These are phyloP conservation scores for Conus ventricosus DNA, from an alignment of 1,140 invertebrate genomes.

Conservation along the genomic window DNA sequence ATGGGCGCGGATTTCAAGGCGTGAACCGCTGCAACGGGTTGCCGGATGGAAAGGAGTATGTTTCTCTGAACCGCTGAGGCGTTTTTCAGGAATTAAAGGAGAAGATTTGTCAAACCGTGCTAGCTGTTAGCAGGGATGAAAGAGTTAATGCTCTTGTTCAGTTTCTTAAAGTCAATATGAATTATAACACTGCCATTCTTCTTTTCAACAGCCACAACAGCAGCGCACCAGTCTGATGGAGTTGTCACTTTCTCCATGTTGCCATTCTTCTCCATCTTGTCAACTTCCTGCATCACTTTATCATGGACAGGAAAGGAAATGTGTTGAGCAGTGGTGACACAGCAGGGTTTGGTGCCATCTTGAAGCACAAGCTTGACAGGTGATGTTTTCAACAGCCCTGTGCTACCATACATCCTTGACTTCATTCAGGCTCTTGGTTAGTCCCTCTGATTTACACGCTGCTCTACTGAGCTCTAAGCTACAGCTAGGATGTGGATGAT, in stretches of 20 bases:
- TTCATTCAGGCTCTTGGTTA: background rate
- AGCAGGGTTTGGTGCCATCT: constrained; percentile 35
- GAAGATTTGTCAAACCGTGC: no score
- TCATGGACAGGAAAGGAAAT: constrained; percentile 61
- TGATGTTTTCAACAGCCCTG: background rate
- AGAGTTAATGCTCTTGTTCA: constrained; percentile 34
- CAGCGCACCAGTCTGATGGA: constrained; percentile 54
- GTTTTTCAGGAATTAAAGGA: no score
- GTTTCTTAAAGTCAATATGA: constrained; percentile 35
- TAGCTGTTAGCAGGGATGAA: no score
- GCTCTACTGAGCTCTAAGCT: background rate
- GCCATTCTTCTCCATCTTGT: constrained; percentile 35
- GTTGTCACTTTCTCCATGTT: constrained; percentile 38
- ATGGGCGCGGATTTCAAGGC: no score
- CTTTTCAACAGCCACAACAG: constrained; percentile 55
- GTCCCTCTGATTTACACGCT: background rate
- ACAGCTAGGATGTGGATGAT: no score
- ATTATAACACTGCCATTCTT: constrained; percentile 62
- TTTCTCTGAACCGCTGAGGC: no score
- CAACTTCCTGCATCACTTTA: constrained; percentile 63
- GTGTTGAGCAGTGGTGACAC: constrained; percentile 53
- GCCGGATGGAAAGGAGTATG: no score
- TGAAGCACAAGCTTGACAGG: constrained; percentile 53
- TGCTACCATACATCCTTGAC: no score
- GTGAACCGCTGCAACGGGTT: no score